Base-by-base conservation (phyloP, 2,888 invertebrate species). In the Acleris literana region DNA sequence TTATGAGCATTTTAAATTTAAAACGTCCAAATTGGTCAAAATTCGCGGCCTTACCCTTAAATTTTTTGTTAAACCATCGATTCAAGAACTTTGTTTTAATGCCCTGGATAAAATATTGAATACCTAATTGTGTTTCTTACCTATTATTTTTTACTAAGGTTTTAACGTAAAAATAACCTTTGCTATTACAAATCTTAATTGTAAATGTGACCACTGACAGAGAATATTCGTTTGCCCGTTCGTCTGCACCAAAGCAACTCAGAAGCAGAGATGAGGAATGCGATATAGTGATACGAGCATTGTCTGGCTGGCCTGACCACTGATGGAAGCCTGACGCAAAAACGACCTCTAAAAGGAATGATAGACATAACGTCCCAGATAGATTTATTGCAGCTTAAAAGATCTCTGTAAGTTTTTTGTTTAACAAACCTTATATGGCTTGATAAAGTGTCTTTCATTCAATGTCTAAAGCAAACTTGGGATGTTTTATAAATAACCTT, bases 201-300 rank as follows among this genome's bases (percentile, higher is more conserved):
- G 9, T 33, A 33, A 33, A 33, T 33, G 33, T 33, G 9, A 9
- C 9, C 13, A 22, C 17, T 13, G n/a, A 9, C 18, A 18, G 29
- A 58, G 17, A 13, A 54, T 53, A 54, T 54, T 56, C 44, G 60
- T 55, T 22, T 51, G 54, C 16, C 29, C 18, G 46, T 55, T 63
- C 56, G 59, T 39, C 13, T 63, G 58, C 16, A n/a, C 48, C 52
- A 17, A 46, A 20, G 6, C 55, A 55, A 56, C 44, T 51, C 79
- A 79, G 78, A 74, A 83, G 80, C 77, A 57, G 73, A 82, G 84
- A 85, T 84, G 81, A 79, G 74, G 81, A 80, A 84, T 83, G 80
- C 80, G 82, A 84, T 85, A 85, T 72, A 68, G 71, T 78, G 79
- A 81, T 76, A 79, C 74, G 71, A 74, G 81, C 79, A 84, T 84